Base-by-base conservation (phyloP, 1,140 invertebrate genomes). In the Tetragonula clypearis region DNA sequence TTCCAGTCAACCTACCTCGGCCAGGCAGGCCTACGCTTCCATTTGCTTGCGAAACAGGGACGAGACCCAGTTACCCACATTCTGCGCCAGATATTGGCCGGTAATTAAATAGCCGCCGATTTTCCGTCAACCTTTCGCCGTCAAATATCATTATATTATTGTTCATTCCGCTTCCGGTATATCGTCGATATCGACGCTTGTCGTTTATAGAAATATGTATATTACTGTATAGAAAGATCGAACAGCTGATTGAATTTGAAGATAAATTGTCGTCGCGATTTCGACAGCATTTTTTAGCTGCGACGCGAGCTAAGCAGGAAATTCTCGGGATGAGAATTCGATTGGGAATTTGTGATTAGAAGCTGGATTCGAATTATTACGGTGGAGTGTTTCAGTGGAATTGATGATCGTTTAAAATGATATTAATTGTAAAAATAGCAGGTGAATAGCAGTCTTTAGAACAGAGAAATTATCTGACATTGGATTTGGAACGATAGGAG, bases 11-110 rank as follows among this genome's bases (percentile, higher is more conserved):
- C 86, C 87, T 87, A 90, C 86, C 82, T 82, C 86, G 72, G 58
- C 62, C 77, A 82, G 66, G 79, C 88, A 82, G 66, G 79, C 88
- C 88, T 89, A 88, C 88, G 83, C 88, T 86, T 81, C 71, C 79
- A 84, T 30, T 62, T 35, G 75, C 76, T 91, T 89, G 85, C 85
- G 86, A 91, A 92, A 92, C 78, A 92, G 89, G 90, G 88, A 88
- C 90, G 85, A 92, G 91, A 86, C 89, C 92, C 75, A 87, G 82
- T 93, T 93, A 93, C 91, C 91, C 86, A 92, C 90, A 92, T 92
- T 87, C 86, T 84, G 82, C 76, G 77, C 71, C 62, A 84, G 84
- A 85, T 91, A 91, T 91, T 66, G 68, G 21, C 58, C 77, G 75
- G 68, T 88, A 88, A 90, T 90, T 90, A 90, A 87, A 90, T 80